Evolutionary conservation across 2,113 vertebrate genomes (phyloP), one percentile per base, ranked within the genome.

Genomic region (Strigops habroptila): DNA sequence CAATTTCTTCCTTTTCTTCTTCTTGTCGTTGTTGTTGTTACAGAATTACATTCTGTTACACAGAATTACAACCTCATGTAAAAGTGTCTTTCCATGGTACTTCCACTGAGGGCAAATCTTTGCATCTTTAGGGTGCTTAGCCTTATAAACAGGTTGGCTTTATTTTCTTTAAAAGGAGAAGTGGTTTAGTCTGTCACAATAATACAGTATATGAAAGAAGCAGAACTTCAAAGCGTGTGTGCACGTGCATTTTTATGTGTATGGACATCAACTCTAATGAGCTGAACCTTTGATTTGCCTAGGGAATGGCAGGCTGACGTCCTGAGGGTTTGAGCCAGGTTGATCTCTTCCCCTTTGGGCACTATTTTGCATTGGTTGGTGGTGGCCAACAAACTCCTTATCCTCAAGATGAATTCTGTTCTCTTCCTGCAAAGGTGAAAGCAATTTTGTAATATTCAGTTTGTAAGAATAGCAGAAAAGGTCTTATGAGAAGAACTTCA

Each of bases 231-330:
- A 46, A 73, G 44, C 5, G 1, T 12, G 8, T 1, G 1, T 11
- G 9, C 4, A 4, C 1, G 1, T 3, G 7, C 7, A 1, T 28
- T 48, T 74, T 73, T n/a, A 3, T 52, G 49, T 60, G 6, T 22
- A 10, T n/a, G 33, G 23, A 44, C 55, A 11, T 23, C 13, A 43
- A 5, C 44, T 52, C 13, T 52, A 31, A 57, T 7, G 59, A 77
- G 80, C 41, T 33, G 44, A 87, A 69, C 33, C 15, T 92, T 69
- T 77, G 53, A 8, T 86, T 70, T 81, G 67, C 67, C 21, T 27
- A 3, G n/a, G 31, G 49, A 62, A 9, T 2, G 4, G 27, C 10
- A 74, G 55, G 17, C 39, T 89, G 68, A 49, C 14, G 9, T 73
- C 51, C 16, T 23, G 31, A 6, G 27, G 9, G 30, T 48, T 59